Conservation (phyloP, 2,113 vertebrate species). For the Scomber japonicus region DNA sequence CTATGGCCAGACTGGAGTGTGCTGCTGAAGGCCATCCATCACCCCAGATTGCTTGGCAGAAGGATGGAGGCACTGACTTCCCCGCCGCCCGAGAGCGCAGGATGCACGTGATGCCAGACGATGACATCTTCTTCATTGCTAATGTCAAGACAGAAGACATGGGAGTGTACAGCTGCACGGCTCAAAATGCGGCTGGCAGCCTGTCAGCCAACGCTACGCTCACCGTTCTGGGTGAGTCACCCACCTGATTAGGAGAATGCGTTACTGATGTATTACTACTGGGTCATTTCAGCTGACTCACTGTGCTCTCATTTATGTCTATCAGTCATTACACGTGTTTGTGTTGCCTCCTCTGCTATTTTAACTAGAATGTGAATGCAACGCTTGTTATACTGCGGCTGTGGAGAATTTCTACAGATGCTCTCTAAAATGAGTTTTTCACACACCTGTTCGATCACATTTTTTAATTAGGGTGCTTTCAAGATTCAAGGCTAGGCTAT, state of each 20-base stretch:
- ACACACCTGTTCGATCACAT: neutral
- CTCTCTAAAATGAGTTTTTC: neutral
- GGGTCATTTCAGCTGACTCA: constrained; percentile 38
- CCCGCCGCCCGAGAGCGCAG: constrained; percentile 95
- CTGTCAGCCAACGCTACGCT: constrained; percentile 94
- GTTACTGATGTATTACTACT: neutral
- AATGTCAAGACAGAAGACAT: constrained; percentile 96
- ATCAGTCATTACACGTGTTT: constrained; percentile 19
- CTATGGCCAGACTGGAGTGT: constrained; percentile 94
- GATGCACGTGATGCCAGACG: constrained; percentile 99
- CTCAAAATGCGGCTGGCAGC: constrained; percentile 95
- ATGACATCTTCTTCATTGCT: constrained; percentile 97
- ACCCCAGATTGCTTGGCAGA: constrained; percentile 98
- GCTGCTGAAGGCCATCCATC: constrained; percentile 93
- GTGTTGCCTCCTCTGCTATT: neutral
- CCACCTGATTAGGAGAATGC: constrained; percentile 10
- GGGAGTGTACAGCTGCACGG: constrained; percentile 96
- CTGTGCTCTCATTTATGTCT: constrained; percentile 22
- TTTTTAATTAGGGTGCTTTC: constrained; percentile 5
- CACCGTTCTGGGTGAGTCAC: constrained; percentile 91
- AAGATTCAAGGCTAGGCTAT: constrained; percentile 1
- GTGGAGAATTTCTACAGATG: neutral
- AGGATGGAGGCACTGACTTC: constrained; percentile 97
- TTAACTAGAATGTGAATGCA: constrained; percentile 16
- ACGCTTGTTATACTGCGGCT: neutral